Evolutionary conservation across 2,797 vertebrate genomes (phyloP).

Genomic region (Coregonus suidteri): DNA sequence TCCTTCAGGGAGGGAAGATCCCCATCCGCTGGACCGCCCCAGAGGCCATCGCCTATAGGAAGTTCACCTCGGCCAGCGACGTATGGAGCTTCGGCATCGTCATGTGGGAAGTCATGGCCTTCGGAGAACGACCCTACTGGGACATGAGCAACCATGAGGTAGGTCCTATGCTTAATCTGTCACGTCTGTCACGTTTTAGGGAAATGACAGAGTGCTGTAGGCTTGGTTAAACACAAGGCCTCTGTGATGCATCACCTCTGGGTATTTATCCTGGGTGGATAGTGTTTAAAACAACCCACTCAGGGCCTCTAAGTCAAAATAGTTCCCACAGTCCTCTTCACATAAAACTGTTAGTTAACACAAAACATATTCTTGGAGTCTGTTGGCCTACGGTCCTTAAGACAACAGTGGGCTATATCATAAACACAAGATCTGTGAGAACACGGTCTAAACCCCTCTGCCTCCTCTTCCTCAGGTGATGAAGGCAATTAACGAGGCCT

Average conservation of each 20-base stretch:
- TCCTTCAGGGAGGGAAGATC: constrained; percentile 92
- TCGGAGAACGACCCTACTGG: constrained; percentile 96
- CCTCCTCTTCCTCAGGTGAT: constrained; percentile 79
- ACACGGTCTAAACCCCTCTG: constrained; percentile 9
- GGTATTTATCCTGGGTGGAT: constrained; percentile 10
- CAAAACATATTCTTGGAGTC: constrained; percentile 11
- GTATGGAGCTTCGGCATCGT: constrained; percentile 98
- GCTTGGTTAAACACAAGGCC: constrained; percentile 31
- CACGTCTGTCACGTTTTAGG: constrained; percentile 9
- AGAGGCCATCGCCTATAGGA: constrained; percentile 94
- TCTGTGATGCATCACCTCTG: not conserved
- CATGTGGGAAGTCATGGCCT: constrained; percentile 99
- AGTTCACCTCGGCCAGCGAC: constrained; percentile 97
- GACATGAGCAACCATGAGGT: constrained; percentile 99
- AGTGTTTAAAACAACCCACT: constrained; percentile 17
- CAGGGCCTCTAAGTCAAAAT: constrained; percentile 9
- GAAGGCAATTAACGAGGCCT: constrained; percentile 96
- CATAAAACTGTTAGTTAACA: constrained; percentile 36
- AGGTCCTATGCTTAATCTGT: constrained; percentile 30
- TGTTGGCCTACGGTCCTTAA: not conserved
- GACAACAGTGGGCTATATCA: too few relatives aligned
- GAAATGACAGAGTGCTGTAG: constrained; percentile 46
- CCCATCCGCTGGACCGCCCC: constrained; percentile 98
- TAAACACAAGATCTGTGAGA: constrained; percentile 6
- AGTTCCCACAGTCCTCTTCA: constrained; percentile 44